Percentiles rank a stretch among this genome's conserved stretches.
Conservation (phyloP, 1,140 invertebrate species). For the Lerema accius region DNA sequence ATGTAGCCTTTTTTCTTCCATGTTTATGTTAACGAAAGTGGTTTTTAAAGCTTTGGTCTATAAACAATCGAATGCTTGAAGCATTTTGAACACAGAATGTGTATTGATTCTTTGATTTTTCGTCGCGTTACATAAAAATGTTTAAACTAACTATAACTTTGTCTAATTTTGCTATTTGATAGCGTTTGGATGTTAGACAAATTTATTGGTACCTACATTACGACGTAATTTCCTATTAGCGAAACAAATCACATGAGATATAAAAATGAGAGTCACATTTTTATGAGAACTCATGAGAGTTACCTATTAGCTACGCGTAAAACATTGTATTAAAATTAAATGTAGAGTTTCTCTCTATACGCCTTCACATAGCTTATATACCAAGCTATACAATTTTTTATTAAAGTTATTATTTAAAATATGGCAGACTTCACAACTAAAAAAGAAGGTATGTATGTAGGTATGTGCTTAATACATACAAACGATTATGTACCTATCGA, state of each 20-base stretch:
- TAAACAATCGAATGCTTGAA: slow-evolving; percentile 5
- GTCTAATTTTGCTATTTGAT: slow-evolving; percentile 47
- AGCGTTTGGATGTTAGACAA: slow-evolving; percentile 42
- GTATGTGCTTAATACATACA: too few species aligned
- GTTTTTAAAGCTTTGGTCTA: slow-evolving; percentile 13
- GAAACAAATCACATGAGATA: neutral
- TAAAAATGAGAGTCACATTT: too few species aligned
- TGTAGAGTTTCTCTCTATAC: too few species aligned
- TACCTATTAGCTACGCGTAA: too few species aligned
- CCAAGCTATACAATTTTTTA: too few species aligned
- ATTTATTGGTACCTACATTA: too few species aligned
- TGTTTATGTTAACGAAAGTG: slow-evolving; percentile 54
- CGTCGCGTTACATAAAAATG: slow-evolving; percentile 54
- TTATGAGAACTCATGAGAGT: too few species aligned
- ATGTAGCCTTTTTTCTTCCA: slow-evolving; percentile 38
- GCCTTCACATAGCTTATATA: too few species aligned
- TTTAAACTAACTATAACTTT: slow-evolving; percentile 46
- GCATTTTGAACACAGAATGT: slow-evolving; percentile 16
- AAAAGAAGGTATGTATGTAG: too few species aligned
- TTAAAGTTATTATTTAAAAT: too few species aligned
- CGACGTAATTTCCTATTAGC: neutral
- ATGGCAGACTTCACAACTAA: too few species aligned
- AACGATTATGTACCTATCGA: neutral
- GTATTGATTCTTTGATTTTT: slow-evolving; percentile 43
- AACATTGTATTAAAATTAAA: too few species aligned